phyloP scores from a whole-genome alignment of 1,140 invertebrate genomes.

The Magallana ariakensis region DNA sequence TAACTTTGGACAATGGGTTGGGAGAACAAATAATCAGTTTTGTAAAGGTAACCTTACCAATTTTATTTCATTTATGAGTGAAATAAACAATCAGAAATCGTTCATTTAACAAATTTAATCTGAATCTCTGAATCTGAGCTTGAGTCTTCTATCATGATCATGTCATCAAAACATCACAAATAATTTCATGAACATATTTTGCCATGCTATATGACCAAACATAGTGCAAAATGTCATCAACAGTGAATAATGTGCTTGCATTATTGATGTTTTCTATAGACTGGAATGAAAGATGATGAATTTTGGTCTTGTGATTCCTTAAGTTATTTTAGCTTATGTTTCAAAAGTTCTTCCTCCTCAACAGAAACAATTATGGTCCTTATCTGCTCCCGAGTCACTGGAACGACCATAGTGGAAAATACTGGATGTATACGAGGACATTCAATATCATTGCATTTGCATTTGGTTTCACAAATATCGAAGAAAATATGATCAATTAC shows the following conservation, averaged over 20 bases:
- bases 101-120: neutral
- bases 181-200: constrained; percentile 20
- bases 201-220: neutral
- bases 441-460: constrained; percentile 19
- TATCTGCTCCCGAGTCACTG: neutral
- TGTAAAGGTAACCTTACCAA: neutral
- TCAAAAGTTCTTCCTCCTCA: neutral
- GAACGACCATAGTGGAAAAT: neutral
- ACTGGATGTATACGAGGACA: neutral
- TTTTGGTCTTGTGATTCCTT: neutral
- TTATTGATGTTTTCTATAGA: neutral
- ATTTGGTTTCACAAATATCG: constrained; percentile 40
- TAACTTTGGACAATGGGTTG: neutral
- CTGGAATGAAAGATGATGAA: neutral
- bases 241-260: neutral
- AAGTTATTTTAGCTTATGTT: constrained; percentile 1
- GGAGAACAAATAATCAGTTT: neutral
- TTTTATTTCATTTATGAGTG: too few species aligned
- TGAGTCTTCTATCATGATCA: neutral
- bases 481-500: constrained; percentile 28
- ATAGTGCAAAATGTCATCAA: neutral
- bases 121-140: constrained; percentile 1
- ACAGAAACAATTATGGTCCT: neutral
- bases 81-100: neutral
- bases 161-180: constrained; percentile 8